phyloP scores from a whole-genome alignment of 2,797 vertebrate species.

The Antrozous pallidus region DNA sequence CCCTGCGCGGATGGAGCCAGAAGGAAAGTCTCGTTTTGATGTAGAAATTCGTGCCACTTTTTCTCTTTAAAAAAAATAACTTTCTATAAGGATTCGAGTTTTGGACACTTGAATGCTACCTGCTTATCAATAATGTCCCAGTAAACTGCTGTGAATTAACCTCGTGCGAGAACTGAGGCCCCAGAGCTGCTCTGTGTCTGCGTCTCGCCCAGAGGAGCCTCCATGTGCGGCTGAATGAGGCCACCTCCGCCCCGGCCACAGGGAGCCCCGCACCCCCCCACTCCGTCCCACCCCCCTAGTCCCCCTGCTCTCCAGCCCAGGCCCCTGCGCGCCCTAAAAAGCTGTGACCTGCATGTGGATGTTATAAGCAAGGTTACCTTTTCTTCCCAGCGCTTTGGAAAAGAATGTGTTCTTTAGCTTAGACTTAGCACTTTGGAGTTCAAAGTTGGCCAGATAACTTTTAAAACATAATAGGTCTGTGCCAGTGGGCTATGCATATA shows the following conservation, averaged over 20 bases:
- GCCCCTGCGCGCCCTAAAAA: no score
- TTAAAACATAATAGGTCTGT: background rate
- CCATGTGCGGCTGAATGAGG: no score
- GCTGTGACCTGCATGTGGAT: background rate
- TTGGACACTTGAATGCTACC: background rate
- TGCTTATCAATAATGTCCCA: constrained; percentile 3
- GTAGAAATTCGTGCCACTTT: background rate
- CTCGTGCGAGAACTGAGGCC: background rate
- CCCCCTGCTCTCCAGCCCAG: no score
- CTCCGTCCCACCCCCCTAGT: no score
- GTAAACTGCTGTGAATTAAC: background rate
- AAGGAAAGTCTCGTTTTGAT: constrained; percentile 33
- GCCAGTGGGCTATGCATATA: no score
- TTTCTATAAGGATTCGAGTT: constrained; percentile 24
- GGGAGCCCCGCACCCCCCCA: no score
- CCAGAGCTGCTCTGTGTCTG: background rate
- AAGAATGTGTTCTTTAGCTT: background rate
- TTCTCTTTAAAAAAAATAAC: constrained; percentile 27
- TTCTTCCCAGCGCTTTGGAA: background rate
- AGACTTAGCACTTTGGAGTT: background rate
- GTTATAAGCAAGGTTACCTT: background rate
- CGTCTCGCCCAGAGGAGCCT: no score
- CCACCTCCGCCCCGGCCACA: no score
- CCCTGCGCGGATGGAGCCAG: no score
- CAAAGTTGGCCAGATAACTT: background rate